Evolutionary conservation across 1,140 invertebrate genomes (phyloP), one percentile per base, ranked within the genome.

Genomic region (Cecropterus lyciades): DNA sequence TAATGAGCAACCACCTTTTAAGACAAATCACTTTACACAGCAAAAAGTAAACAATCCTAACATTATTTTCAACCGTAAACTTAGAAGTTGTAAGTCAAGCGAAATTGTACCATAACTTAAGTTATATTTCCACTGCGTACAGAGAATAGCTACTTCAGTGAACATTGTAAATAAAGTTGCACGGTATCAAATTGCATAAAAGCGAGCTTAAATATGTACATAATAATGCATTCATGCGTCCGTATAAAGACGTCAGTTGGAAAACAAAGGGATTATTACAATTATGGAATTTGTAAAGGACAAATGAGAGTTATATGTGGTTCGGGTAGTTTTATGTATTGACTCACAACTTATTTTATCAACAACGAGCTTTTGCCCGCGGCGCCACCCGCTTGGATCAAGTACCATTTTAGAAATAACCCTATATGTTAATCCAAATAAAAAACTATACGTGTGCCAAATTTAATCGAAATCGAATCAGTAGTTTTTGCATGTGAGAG

Each of bases 171-270:
- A 90, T 85, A 77, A 75, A 76, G 70, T 73, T 68, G 62, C 60
- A 16, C 45, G 68, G 83, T 72, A 87, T 87, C 84, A 77, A 77
- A 85, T 90, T 85, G 86, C 87, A 82, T 76, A 79, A 73, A 75
- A 71, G 65, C 73, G 46, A 57, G 63, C 65, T 84, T 85, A 85
- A 86, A 84, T 84, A 88, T 89, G 82, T 79, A 78, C 84, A 83
- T 87, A 83, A 84, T 89, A 87, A 80, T 83, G 80, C 77, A 75
- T 80, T 80, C 79, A 76, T 82, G 69, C 74, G 68, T 76, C 76
- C 72, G 68, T 86, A 90, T 88, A 88, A 90, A 88, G 83, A 88
- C 82, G 79, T 90, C 85, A 82, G 75, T 27, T 57, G 40, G 24
- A 16, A n/a, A 40, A 40, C 37, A 59, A 62, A 69, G 72, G 9